These are phyloP conservation scores for Branchipolynoe longqiensis DNA, from an alignment of 2,888 invertebrate genomes.

Conservation along the genomic window DNA sequence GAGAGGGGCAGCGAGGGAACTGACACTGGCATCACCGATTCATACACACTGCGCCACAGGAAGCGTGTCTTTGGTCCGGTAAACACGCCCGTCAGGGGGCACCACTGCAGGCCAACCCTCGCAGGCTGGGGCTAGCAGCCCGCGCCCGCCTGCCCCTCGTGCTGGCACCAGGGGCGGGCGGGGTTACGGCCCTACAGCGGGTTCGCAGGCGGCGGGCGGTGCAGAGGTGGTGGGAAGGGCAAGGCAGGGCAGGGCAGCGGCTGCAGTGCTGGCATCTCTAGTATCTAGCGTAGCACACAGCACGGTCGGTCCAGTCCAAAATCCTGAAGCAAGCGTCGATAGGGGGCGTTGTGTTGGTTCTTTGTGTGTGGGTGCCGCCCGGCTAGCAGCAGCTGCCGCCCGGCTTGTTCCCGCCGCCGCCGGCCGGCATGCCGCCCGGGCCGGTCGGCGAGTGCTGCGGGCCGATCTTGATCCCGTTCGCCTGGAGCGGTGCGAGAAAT, in stretches of 20 bases:
- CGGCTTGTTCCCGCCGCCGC: constrained; percentile 90
- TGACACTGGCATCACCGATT: too few relatives aligned
- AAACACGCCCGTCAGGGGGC: too few relatives aligned
- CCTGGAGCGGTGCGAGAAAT: constrained; percentile 85
- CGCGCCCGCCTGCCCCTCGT: too few relatives aligned
- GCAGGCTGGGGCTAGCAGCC: too few relatives aligned
- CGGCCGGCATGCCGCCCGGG: constrained; percentile 88
- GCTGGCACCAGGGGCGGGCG: too few relatives aligned
- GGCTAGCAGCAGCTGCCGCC: constrained; percentile 91
- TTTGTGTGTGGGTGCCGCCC: not conserved
- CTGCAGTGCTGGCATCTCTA: not conserved
- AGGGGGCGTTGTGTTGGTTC: too few relatives aligned
- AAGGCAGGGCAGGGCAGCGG: not conserved
- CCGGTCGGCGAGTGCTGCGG: constrained; percentile 98
- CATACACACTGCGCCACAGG: too few relatives aligned
- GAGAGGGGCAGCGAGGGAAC: too few relatives aligned
- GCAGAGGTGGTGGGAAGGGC: not conserved
- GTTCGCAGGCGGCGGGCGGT: not conserved
- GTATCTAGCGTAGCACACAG: not conserved
- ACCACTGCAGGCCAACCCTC: too few relatives aligned
- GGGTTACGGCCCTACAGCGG: not conserved
- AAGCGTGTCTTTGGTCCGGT: too few relatives aligned
- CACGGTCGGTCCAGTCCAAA: constrained; percentile 33
- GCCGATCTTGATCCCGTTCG: constrained; percentile 99
- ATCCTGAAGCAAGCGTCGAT: constrained; percentile 39